Evolutionary conservation across 2,888 invertebrate species (phyloP).

Genomic region (Coremacera marginata): DNA sequence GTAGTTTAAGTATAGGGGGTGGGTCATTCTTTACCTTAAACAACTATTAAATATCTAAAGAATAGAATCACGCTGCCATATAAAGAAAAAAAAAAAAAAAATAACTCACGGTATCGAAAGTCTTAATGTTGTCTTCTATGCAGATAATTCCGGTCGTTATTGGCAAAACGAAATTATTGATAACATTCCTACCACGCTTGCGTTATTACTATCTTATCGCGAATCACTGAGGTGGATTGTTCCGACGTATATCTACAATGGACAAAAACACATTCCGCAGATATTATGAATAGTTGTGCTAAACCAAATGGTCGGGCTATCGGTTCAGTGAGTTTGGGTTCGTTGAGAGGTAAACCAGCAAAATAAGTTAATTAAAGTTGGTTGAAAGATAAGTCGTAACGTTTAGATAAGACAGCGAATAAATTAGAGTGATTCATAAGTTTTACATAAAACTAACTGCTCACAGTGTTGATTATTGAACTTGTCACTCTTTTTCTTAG

Average conservation of each 20-base stretch:
- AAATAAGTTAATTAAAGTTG: background rate
- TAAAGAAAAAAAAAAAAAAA: background rate
- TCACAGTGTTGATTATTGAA: background rate
- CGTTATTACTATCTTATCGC: slow-evolving; percentile 48
- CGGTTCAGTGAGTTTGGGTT: slow-evolving; percentile 1
- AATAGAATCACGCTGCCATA: background rate
- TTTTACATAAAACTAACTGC: background rate
- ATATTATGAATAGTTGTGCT: background rate
- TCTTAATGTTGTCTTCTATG: background rate
- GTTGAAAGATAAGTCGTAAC: background rate
- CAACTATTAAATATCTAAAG: background rate
- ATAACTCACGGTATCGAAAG: background rate
- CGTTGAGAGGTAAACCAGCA: background rate
- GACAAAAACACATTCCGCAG: background rate
- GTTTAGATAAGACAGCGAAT: background rate
- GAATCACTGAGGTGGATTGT: slow-evolving; percentile 37
- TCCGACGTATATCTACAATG: background rate
- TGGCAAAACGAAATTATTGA: slow-evolving; percentile 34
- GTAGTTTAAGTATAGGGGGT: too few species aligned
- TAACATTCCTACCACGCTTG: slow-evolving; percentile 36
- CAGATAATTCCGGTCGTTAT: background rate
- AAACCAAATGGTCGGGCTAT: background rate
- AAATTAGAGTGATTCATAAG: background rate
- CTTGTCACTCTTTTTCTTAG: background rate
- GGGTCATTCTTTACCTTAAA: too few species aligned